These are phyloP conservation scores for Leptinotarsa haldemani DNA, from an alignment of 2,888 invertebrate genomes.

Conservation along the genomic window DNA sequence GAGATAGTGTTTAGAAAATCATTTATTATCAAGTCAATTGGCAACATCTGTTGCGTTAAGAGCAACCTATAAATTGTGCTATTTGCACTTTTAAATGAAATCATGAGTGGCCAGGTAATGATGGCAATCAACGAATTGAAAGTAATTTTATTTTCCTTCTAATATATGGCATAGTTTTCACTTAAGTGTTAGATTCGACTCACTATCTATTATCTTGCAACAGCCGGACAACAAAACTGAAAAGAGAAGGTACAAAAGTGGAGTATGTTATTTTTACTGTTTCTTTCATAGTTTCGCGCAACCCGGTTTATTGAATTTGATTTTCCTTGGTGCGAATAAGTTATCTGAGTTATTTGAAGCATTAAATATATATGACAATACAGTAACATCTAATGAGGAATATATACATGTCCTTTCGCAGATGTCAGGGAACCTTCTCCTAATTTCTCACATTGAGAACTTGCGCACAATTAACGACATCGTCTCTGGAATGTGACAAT, in stretches of 20 bases:
- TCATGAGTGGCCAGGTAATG: constrained; percentile 15
- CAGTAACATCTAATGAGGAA: no score
- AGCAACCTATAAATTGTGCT: constrained; percentile 13
- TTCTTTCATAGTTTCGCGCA: background rate
- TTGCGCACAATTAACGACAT: no score
- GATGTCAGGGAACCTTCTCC: no score
- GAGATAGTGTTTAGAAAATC: constrained; percentile 22
- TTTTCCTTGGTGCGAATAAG: background rate
- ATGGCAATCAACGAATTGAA: constrained; percentile 13
- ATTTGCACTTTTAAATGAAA: constrained; percentile 22
- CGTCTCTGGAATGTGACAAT: no score
- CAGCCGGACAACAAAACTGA: background rate
- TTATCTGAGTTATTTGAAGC: no score
- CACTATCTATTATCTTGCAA: background rate
- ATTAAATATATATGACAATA: no score
- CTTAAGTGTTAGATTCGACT: background rate
- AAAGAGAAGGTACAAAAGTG: background rate
- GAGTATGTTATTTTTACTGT: background rate
- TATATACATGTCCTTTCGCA: no score
- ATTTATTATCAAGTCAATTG: constrained; percentile 22
- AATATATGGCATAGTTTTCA: background rate
- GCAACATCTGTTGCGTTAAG: constrained; percentile 27
- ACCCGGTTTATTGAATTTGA: background rate
- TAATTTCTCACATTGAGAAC: no score
- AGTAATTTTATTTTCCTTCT: constrained; percentile 21